Evolutionary conservation across 2,113 vertebrate species (phyloP).

Genomic region (Globicephala melas): DNA sequence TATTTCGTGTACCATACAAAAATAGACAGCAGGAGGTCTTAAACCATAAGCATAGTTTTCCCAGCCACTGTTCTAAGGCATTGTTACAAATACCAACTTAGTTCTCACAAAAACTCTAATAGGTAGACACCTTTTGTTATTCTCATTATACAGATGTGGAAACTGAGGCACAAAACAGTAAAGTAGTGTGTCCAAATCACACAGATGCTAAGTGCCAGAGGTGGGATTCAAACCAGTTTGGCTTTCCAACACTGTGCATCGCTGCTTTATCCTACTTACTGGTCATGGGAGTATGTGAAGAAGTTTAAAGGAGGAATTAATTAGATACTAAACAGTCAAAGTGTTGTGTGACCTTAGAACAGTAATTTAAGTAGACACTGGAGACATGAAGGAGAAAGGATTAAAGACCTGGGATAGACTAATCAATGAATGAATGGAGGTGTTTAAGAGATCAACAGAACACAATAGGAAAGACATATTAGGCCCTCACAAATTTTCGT

Average conservation of each 20-base stretch:
- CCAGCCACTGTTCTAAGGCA: neutral
- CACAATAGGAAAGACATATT: neutral
- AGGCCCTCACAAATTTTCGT: neutral
- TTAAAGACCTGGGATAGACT: neutral
- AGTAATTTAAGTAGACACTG: neutral
- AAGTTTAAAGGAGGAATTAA: neutral
- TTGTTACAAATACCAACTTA: neutral
- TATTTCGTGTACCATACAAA: neutral
- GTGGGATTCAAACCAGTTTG: neutral
- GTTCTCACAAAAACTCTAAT: neutral
- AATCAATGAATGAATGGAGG: neutral
- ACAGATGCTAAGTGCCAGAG: neutral
- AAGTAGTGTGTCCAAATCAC: neutral
- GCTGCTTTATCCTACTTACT: neutral
- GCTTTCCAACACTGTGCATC: neutral
- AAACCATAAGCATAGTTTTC: neutral
- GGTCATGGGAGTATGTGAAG: neutral
- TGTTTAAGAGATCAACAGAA: neutral
- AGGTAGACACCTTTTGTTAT: neutral
- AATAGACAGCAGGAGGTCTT: neutral
- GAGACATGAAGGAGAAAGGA: neutral
- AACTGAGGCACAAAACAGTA: neutral
- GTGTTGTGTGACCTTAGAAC: neutral
- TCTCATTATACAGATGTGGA: neutral
- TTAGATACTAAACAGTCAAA: neutral